Base-by-base conservation (phyloP, 2,888 invertebrate genomes). In the Sphaeridia pumilis region DNA sequence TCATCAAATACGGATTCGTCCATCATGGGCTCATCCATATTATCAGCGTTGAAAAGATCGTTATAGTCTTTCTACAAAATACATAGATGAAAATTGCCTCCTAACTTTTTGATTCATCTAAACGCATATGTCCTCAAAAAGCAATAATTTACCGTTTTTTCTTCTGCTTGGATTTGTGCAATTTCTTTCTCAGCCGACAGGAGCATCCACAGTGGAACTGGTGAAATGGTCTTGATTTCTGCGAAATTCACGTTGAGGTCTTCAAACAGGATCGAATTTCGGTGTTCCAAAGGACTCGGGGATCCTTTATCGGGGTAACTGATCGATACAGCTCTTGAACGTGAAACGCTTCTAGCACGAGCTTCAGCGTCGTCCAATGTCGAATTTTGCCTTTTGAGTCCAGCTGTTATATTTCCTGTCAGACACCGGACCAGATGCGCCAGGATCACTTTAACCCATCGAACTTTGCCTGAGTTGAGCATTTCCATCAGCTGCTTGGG, bases 401-500 rank as follows among this genome's bases (percentile, higher is more conserved):
- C 49, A 7, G 53, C 41, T 25, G 56, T 49, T 10, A 54, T 44
- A 24, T 54, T 54, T 1, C 65, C 63, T 12, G 60, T 62, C 58
- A 65, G 56, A 31, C 62, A 63, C 52, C 65, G 54, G 27, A 97
- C 92, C 50, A 99, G 77, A 76, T 99, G 97, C 1, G 92, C 86
- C 41, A 99, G 76, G 59, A 99, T 98, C 1, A 97, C 97, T 70
- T 97, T 95, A 0, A 98, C 98, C 82, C 97, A 88, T 67, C 90
- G 78, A 63, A 93, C 94, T 74, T 94, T 95, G 2, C 98, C 98
- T 49, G 94, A 95, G 73, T 97, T 97, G 26, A 99, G 76, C 35
- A 99, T 73, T 69, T 98, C 98, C 87, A 98, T 95, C 31, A 99
- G 74, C 68, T 97, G 97, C 68, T 95, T 95, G 0, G 98, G 98